Evolutionary conservation across 2,888 invertebrate species (phyloP), one percentile per base, ranked within the genome.

Genomic region (Baronia brevicornis): DNA sequence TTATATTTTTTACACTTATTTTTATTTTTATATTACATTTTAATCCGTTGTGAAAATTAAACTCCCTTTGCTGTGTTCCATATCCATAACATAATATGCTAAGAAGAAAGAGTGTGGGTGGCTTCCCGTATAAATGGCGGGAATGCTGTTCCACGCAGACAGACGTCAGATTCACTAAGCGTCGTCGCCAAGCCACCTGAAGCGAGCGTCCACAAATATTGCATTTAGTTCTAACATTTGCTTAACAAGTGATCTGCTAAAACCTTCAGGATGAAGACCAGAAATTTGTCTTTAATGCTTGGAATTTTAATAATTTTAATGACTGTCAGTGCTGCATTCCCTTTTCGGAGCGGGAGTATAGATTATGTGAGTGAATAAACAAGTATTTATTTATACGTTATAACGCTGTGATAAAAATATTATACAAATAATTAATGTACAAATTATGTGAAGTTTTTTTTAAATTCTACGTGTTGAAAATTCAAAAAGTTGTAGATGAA

Each of bases 21-120:
- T 61, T 46, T 33, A n/a, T n/a, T n/a, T n/a, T n/a, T n/a, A n/a
- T n/a, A n/a, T n/a, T n/a, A n/a, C n/a, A n/a, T n/a, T n/a, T n/a
- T n/a, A n/a, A n/a, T n/a, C n/a, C n/a, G n/a, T n/a, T n/a, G n/a
- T n/a, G n/a, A n/a, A n/a, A n/a, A n/a, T n/a, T n/a, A n/a, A n/a
- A n/a, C n/a, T n/a, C n/a, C n/a, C n/a, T n/a, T n/a, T n/a, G n/a
- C n/a, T n/a, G n/a, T n/a, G n/a, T n/a, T n/a, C n/a, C n/a, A n/a
- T 11, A 24, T n/a, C n/a, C 24, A 12, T 24, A 6, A 23, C 23
- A n/a, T n/a, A n/a, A n/a, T n/a, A n/a, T n/a, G n/a, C n/a, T n/a
- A n/a, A n/a, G 64, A 68, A 65, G 65, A 69, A 69, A 72, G 61
- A 43, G 63, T 39, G 78, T 77, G 59, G 74, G 77, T 49, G 73